A percentile compares a stretch with the other conserved stretches of the same genome.
These are phyloP conservation scores for Aptenodytes forsteri DNA, from an alignment of 2,113 vertebrate species.

Conservation along the genomic window DNA sequence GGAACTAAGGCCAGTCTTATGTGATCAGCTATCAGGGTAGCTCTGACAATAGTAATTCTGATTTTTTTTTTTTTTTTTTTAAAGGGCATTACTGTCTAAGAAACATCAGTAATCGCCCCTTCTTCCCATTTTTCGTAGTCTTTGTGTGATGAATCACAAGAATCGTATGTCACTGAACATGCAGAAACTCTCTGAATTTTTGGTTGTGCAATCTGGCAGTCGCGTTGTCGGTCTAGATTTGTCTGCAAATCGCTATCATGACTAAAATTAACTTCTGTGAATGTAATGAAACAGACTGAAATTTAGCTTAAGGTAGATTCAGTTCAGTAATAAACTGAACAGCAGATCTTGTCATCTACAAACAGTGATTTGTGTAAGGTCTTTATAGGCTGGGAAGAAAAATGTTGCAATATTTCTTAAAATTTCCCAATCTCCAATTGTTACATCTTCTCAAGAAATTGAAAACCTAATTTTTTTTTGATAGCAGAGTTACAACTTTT, in stretches of 20 bases:
- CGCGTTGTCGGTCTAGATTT: background rate
- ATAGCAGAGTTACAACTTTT: background rate
- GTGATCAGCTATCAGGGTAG: background rate
- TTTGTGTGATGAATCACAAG: background rate
- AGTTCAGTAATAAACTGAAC: background rate
- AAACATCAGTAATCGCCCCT: background rate
- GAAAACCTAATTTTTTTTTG: background rate
- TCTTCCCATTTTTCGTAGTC: background rate
- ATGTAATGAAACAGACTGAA: background rate
- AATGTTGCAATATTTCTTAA: background rate
- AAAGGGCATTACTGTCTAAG: background rate
- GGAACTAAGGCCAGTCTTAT: background rate
- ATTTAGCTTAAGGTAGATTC: background rate
- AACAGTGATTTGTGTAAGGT: background rate
- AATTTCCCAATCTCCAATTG: background rate
- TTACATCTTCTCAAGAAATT: background rate
- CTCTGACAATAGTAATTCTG: background rate
- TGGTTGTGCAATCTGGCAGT: background rate
- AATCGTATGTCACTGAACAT: fast-evolving
- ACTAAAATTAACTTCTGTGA: background rate
- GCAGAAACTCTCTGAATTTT: background rate
- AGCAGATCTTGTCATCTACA: background rate
- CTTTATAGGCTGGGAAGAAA: background rate
- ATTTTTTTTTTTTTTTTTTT: background rate
- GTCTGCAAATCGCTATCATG: background rate